phyloP scores from a whole-genome alignment of 2,888 invertebrate genomes.

The Linyphia triangularis region DNA sequence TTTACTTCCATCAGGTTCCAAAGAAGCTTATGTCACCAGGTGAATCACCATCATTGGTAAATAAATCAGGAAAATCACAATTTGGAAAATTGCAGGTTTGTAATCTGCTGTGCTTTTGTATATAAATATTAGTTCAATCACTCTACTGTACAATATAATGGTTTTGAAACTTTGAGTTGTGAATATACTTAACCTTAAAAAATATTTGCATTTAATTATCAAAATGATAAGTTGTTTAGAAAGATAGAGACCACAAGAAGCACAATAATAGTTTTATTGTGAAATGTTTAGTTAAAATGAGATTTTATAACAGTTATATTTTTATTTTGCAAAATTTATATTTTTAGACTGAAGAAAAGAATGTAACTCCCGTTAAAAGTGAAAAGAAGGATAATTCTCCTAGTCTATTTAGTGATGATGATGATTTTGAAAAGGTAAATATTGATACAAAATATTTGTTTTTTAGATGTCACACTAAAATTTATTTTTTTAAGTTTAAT shows the following conservation, averaged over 20 bases:
- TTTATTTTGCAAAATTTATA: not conserved
- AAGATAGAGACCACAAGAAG: not conserved
- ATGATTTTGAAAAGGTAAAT: constrained; percentile 8
- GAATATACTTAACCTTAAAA: no score
- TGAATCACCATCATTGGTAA: constrained; percentile 44
- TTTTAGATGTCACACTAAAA: no score
- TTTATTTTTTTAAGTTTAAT: not conserved
- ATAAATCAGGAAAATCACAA: constrained; percentile 32
- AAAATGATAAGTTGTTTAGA: no score
- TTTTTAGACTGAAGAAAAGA: constrained; percentile 16
- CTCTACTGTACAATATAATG: no score
- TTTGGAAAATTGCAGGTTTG: constrained; percentile 17
- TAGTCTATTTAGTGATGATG: constrained; percentile 42
- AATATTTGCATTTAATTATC: no score
- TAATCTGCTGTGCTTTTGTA: no score
- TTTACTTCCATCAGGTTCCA: not conserved
- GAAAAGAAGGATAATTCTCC: constrained; percentile 26
- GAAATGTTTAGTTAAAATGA: not conserved
- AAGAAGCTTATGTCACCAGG: constrained; percentile 52
- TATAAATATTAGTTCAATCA: no score
- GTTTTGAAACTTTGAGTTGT: no score
- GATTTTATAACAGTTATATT: not conserved
- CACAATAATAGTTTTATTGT: not conserved
- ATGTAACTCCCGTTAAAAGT: not conserved
- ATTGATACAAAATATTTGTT: no score